Evolutionary conservation across 2,113 vertebrate genomes (phyloP).

Genomic region (Canis aureus): DNA sequence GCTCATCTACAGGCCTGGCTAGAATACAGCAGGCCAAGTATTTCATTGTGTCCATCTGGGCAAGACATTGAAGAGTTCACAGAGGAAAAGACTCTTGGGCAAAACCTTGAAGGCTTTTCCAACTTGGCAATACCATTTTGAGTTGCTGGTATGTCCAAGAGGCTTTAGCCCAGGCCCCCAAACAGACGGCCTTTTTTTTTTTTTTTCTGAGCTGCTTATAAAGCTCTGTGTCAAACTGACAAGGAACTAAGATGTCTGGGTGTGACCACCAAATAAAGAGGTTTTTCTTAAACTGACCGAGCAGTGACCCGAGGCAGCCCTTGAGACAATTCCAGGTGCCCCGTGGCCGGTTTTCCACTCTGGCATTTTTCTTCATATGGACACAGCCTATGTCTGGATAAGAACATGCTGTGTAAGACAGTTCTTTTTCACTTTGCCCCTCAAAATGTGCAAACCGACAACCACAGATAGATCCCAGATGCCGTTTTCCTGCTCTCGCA

Average conservation of each 20-base stretch:
- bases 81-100: neutral
- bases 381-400: slow-evolving; percentile 40
- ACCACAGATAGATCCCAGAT: slow-evolving; percentile 81
- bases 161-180: neutral
- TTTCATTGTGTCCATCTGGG: neutral
- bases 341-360: neutral
- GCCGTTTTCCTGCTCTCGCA: neutral
- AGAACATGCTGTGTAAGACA: slow-evolving; percentile 72
- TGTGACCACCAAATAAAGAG: neutral
- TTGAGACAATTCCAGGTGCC: neutral
- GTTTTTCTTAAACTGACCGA: neutral
- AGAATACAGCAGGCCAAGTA: neutral
- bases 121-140: neutral
- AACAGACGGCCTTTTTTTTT: neutral
- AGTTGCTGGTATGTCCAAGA: neutral
- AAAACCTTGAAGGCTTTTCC: neutral
- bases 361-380: neutral
- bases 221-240: fast-evolving
- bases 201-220: neutral
- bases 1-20: neutral
- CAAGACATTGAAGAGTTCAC: neutral
- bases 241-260: neutral
- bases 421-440: slow-evolving; percentile 42
- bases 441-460: slow-evolving; percentile 59
- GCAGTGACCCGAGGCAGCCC: slow-evolving; percentile 5